Conservation (phyloP, 2,888 invertebrate species). For the Drosophila picticornis region DNA sequence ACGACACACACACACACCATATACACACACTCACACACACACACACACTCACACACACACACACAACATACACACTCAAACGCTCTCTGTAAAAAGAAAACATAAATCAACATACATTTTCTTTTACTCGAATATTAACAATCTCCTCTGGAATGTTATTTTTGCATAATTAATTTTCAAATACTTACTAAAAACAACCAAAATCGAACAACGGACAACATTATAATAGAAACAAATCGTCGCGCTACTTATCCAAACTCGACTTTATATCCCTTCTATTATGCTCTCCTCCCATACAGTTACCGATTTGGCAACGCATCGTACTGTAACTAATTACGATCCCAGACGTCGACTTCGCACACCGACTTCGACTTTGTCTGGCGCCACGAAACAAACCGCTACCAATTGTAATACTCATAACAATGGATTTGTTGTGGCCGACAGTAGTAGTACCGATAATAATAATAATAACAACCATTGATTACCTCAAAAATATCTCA, state of each 20-base stretch:
- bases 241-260: constrained; percentile 49
- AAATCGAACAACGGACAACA: constrained; percentile 36
- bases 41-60: constrained; percentile 14
- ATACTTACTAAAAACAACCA: constrained; percentile 57
- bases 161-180: constrained; percentile 73
- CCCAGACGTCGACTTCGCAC: constrained; percentile 82
- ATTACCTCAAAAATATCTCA: constrained; percentile 54
- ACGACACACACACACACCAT: constrained; percentile 4
- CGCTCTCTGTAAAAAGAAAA: constrained; percentile 37
- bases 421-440: constrained; percentile 84
- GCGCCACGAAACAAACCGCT: constrained; percentile 69
- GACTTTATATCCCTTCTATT: constrained; percentile 78
- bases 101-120: constrained; percentile 39
- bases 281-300: constrained; percentile 83
- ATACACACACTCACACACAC: constrained; percentile 19
- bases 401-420: constrained; percentile 58
- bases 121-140: constrained; percentile 49
- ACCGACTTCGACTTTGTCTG: constrained; percentile 66
- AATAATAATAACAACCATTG: constrained; percentile 57
- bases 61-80: constrained; percentile 35
- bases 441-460: constrained; percentile 81
- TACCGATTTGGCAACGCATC: constrained; percentile 80
- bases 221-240: constrained; percentile 32
- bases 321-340: constrained; percentile 81
- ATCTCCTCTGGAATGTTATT: constrained; percentile 69